A percentile compares a stretch with the other conserved stretches of the same genome.
Conservation (phyloP, 2,113 vertebrate species). For the Zosterops hypoxanthus region DNA sequence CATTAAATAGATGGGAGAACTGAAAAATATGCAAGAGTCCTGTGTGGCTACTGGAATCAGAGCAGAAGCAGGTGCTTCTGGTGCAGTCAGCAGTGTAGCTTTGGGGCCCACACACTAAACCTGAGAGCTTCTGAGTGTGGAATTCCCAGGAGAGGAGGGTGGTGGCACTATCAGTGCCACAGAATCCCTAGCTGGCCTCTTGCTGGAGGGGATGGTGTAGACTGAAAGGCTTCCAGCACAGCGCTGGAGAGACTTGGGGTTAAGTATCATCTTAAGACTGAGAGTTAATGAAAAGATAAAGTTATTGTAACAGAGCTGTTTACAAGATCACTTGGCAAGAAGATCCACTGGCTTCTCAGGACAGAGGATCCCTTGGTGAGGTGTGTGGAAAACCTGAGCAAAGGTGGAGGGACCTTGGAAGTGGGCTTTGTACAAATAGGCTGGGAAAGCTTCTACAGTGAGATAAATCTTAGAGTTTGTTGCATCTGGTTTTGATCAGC, state of each 20-base stretch:
- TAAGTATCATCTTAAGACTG: not conserved
- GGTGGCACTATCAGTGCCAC: not conserved
- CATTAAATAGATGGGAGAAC: not conserved
- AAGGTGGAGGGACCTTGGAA: not conserved
- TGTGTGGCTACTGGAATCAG: not conserved
- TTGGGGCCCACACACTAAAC: not conserved
- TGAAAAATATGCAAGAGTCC: not conserved
- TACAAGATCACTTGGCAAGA: not conserved
- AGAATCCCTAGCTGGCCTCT: not conserved
- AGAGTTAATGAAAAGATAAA: not conserved
- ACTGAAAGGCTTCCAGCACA: not conserved
- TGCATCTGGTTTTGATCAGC: not conserved
- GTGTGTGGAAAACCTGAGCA: not conserved
- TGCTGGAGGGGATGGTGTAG: not conserved
- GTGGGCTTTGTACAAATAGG: not conserved
- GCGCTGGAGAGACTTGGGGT: not conserved
- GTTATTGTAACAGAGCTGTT: not conserved
- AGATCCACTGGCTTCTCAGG: not conserved
- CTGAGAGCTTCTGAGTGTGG: not conserved
- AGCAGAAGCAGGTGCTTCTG: not conserved
- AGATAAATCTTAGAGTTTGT: not conserved
- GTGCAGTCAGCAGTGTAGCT: not conserved
- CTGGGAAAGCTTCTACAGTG: not conserved
- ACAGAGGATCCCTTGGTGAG: not conserved
- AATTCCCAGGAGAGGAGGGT: not conserved